These are phyloP conservation scores for Microtus richardsoni DNA, from an alignment of 2,113 vertebrate species.

Conservation along the genomic window DNA sequence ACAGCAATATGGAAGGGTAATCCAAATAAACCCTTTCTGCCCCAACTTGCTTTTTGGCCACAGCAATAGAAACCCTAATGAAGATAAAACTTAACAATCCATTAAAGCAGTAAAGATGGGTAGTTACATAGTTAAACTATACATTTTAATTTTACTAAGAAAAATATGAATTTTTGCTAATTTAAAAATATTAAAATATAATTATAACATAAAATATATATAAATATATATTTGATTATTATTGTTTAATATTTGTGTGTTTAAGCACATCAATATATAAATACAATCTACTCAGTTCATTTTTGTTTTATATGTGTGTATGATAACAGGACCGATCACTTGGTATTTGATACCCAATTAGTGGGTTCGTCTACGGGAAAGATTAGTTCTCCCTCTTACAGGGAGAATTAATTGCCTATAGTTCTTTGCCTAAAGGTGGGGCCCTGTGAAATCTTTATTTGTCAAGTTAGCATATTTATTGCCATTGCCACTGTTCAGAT, in stretches of 20 bases:
- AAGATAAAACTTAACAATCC: background rate
- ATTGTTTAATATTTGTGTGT: background rate
- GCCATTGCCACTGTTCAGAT: background rate
- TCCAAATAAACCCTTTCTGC: background rate
- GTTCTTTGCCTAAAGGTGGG: background rate
- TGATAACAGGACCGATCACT: background rate
- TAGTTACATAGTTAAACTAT: background rate
- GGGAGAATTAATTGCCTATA: background rate
- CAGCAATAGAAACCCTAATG: background rate
- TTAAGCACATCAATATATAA: background rate
- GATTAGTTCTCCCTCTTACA: background rate
- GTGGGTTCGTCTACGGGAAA: background rate
- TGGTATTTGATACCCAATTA: background rate
- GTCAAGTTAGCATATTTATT: background rate
- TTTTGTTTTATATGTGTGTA: background rate
- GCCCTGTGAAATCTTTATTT: background rate
- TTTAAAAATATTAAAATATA: background rate
- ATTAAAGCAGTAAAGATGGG: background rate
- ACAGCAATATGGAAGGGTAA: background rate
- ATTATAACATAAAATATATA: background rate
- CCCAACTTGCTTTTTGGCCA: background rate
- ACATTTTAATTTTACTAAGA: background rate
- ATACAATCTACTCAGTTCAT: background rate
- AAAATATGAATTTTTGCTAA: background rate
- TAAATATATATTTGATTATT: background rate